Evolutionary conservation across 2,888 invertebrate genomes (phyloP).

Genomic region (Hydroisotoma schaefferi): DNA sequence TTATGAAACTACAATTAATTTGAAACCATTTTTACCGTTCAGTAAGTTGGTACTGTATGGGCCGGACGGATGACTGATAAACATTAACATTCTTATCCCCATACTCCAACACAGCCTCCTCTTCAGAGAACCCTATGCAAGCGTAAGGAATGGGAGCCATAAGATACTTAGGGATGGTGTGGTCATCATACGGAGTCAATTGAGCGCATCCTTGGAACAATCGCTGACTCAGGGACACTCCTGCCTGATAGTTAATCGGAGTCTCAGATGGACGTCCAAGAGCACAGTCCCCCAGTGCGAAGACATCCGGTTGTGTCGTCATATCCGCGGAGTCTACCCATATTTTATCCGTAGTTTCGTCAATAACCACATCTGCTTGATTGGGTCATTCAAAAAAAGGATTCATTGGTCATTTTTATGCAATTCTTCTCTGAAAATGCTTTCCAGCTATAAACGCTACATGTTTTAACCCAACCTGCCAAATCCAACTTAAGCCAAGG

Average conservation of each 20-base stretch:
- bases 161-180: conserved; percentile 58
- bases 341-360: conserved; percentile 4
- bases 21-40: neutral
- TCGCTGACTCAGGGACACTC: conserved; percentile 56
- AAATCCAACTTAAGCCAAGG: conserved; percentile 1
- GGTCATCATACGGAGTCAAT: conserved; percentile 52
- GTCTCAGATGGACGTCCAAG: conserved; percentile 59
- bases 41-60: conserved; percentile 59
- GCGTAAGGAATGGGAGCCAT: conserved; percentile 64
- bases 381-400: too few species aligned
- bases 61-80: conserved; percentile 58
- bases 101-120: conserved; percentile 55
- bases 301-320: conserved; percentile 51
- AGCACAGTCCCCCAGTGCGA: conserved; percentile 61
- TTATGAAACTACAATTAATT: neutral
- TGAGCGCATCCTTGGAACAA: neutral
- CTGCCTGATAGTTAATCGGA: conserved; percentile 56
- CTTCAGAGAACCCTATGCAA: conserved; percentile 59
- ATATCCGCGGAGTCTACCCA: conserved; percentile 6
- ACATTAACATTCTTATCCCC: conserved; percentile 57
- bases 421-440: too few species aligned
- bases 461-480: conserved; percentile 19
- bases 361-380: conserved; percentile 9
- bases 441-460: too few species aligned
- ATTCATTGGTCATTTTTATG: too few species aligned